Evolutionary conservation across 2,888 invertebrate genomes (phyloP).

Genomic region (Nasonovia ribisnigri): DNA sequence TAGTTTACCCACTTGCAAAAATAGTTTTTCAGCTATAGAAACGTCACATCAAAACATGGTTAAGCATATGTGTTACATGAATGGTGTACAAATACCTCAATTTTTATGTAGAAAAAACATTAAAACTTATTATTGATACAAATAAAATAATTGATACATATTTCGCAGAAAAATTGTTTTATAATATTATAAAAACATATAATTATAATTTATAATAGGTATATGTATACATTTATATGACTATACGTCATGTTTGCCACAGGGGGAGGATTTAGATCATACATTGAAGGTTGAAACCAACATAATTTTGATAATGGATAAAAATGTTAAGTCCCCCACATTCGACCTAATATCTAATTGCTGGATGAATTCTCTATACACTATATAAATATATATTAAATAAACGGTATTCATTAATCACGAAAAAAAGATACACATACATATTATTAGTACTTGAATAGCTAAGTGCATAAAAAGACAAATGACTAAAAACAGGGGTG

Average conservation of each 20-base stretch:
- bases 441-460: not conserved
- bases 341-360: not conserved
- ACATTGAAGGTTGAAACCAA: not conserved
- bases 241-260: not conserved
- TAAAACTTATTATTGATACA: not conserved
- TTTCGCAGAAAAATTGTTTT: not conserved
- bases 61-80: not conserved
- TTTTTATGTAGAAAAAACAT: not conserved
- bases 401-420: not conserved
- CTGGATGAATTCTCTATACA: not conserved
- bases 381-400: not conserved
- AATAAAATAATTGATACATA: not conserved
- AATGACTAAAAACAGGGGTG: not conserved
- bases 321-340: not conserved
- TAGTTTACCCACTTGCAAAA: not conserved
- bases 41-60: not conserved
- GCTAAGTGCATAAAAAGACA: not conserved
- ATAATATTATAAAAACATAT: not conserved
- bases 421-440: not conserved
- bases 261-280: not conserved
- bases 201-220: not conserved
- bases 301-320: constrained; percentile 3
- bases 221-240: not conserved
- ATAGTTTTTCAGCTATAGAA: not conserved
- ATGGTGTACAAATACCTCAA: not conserved